These are phyloP conservation scores for Eulemur rufifrons DNA, from an alignment of 2,113 vertebrate species.

Conservation along the genomic window DNA sequence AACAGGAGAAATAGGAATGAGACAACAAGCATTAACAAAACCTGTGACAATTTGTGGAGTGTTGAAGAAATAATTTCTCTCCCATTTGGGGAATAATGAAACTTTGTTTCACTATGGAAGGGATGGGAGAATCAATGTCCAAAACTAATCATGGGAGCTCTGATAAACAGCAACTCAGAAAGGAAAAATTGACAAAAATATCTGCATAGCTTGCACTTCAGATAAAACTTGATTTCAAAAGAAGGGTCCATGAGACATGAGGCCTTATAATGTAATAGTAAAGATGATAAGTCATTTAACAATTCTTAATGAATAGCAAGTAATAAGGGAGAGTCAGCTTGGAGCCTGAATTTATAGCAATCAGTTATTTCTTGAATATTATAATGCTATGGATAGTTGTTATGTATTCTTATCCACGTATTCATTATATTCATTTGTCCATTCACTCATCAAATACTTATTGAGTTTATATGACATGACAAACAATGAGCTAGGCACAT, in stretches of 20 bases:
- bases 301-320: conserved; percentile 69
- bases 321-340: conserved; percentile 46
- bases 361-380: neutral
- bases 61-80: neutral
- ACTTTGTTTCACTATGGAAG: conserved; percentile 11
- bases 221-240: conserved; percentile 75
- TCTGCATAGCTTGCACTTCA: conserved; percentile 68
- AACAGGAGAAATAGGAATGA: neutral
- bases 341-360: neutral
- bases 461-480: neutral
- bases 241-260: conserved; percentile 58
- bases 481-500: neutral
- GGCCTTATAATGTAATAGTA: conserved; percentile 49
- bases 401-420: neutral
- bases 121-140: conserved; percentile 47
- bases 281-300: conserved; percentile 67
- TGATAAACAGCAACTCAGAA: conserved; percentile 72
- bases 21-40: neutral
- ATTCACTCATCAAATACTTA: neutral
- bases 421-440: neutral
- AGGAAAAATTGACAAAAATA: conserved; percentile 71
- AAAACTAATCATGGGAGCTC: conserved; percentile 62
- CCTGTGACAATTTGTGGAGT: neutral
- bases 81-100: neutral
- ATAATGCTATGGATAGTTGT: neutral